Evolutionary conservation across 2,888 invertebrate genomes (phyloP).

Genomic region (Alcis repandata): DNA sequence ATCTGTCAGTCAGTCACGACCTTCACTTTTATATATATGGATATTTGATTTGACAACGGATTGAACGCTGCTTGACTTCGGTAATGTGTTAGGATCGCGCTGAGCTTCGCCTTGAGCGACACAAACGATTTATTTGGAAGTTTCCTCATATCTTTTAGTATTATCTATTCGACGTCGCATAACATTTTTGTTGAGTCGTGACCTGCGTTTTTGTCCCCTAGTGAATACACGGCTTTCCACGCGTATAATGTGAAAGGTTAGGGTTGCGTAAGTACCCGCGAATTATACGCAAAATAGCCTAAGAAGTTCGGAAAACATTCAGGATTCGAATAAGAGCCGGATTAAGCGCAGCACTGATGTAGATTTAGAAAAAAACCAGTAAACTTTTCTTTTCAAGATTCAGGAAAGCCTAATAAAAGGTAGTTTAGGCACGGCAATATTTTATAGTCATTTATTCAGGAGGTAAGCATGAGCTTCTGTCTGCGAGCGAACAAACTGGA

Average conservation of each 20-base stretch:
- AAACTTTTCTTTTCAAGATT: constrained; percentile 45
- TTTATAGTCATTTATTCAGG: constrained; percentile 55
- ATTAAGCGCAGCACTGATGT: constrained; percentile 54
- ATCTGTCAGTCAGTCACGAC: too few relatives aligned
- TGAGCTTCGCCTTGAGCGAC: too few relatives aligned
- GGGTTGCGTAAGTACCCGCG: constrained; percentile 54
- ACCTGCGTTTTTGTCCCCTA: background rate
- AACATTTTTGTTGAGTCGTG: constrained; percentile 29
- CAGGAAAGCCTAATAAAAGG: constrained; percentile 48
- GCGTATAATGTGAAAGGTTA: constrained; percentile 41
- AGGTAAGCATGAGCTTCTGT: constrained; percentile 49
- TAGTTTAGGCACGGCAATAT: constrained; percentile 52
- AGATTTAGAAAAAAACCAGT: constrained; percentile 46
- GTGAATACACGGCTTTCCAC: constrained; percentile 4
- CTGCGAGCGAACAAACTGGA: constrained; percentile 37
- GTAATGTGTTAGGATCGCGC: too few relatives aligned
- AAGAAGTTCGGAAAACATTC: constrained; percentile 30
- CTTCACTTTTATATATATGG: too few relatives aligned
- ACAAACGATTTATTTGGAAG: too few relatives aligned
- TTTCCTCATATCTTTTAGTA: too few relatives aligned
- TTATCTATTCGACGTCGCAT: too few relatives aligned
- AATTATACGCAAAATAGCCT: constrained; percentile 49
- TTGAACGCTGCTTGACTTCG: too few relatives aligned
- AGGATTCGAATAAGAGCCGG: constrained; percentile 49
- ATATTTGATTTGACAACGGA: too few relatives aligned